phyloP scores from a whole-genome alignment of 2,113 vertebrate species.

The Pavo muticus region DNA sequence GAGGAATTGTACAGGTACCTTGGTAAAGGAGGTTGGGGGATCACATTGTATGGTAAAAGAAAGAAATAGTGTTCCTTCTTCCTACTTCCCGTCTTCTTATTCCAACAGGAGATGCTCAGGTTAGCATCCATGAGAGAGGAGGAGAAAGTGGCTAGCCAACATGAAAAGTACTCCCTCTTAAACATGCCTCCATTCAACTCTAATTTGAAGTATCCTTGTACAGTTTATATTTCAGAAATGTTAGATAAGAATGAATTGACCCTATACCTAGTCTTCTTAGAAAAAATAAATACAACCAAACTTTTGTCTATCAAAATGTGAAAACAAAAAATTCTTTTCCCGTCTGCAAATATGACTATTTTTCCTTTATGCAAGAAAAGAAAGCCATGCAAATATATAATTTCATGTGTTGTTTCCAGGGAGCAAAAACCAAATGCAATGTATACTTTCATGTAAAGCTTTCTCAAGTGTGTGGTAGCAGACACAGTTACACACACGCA shows the following conservation, averaged over 20 bases:
- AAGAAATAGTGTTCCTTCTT: neutral
- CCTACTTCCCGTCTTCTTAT: neutral
- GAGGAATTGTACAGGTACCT: neutral
- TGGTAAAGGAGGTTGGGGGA: neutral
- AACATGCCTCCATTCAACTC: neutral
- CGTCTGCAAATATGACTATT: neutral
- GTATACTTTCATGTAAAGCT: neutral
- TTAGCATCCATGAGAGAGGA: neutral
- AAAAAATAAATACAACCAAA: neutral
- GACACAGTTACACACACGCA: fast-evolving
- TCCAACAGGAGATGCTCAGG: neutral
- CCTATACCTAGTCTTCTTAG: neutral
- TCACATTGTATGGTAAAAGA: neutral
- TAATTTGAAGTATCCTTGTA: neutral
- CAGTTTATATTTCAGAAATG: neutral
- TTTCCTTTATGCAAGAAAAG: neutral
- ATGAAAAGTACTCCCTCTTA: neutral
- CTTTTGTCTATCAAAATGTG: neutral
- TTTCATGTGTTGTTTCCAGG: neutral
- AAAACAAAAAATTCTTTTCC: slow-evolving; percentile 20
- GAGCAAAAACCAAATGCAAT: neutral
- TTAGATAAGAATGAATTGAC: slow-evolving; percentile 1
- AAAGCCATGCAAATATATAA: neutral
- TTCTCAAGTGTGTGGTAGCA: neutral
- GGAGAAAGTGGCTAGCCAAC: neutral